These are phyloP conservation scores for Plotosus lineatus DNA, from an alignment of 2,113 vertebrate species.

Conservation along the genomic window DNA sequence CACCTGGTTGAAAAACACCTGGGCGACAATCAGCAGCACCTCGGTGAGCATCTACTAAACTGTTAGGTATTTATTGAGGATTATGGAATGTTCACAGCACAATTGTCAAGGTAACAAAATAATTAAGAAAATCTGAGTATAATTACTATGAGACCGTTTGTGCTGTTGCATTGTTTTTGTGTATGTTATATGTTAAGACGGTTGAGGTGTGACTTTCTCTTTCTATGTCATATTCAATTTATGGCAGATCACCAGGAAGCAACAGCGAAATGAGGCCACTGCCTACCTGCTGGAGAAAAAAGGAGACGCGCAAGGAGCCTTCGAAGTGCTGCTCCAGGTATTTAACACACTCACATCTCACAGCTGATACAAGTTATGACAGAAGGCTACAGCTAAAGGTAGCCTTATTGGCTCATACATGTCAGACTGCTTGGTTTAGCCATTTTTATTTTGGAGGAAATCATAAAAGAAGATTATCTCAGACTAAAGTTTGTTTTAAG, in stretches of 20 bases:
- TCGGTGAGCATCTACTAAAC: no score
- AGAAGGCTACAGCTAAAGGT: not conserved
- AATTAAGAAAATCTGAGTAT: not conserved
- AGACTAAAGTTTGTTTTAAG: not conserved
- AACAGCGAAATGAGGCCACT: constrained; percentile 82
- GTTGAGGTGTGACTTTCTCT: constrained; percentile 17
- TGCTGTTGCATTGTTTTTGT: not conserved
- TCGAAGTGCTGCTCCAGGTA: constrained; percentile 89
- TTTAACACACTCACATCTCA: not conserved
- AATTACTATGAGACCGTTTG: not conserved
- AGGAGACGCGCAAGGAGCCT: constrained; percentile 87
- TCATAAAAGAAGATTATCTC: not conserved
- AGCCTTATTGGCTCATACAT: not conserved
- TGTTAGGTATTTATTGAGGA: no score
- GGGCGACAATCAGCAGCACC: no score
- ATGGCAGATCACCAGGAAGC: constrained; percentile 82
- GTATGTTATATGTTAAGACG: not conserved
- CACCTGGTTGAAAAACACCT: no score
- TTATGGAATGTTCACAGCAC: no score
- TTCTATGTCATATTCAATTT: constrained; percentile 25
- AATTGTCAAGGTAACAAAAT: no score
- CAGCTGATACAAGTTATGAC: not conserved
- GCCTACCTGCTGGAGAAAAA: constrained; percentile 90
- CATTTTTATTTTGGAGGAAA: not conserved
- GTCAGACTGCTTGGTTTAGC: not conserved